Evolutionary conservation across 2,888 invertebrate genomes (phyloP), one percentile per base, ranked within the genome.

Genomic region (Ametastegia equiseti): DNA sequence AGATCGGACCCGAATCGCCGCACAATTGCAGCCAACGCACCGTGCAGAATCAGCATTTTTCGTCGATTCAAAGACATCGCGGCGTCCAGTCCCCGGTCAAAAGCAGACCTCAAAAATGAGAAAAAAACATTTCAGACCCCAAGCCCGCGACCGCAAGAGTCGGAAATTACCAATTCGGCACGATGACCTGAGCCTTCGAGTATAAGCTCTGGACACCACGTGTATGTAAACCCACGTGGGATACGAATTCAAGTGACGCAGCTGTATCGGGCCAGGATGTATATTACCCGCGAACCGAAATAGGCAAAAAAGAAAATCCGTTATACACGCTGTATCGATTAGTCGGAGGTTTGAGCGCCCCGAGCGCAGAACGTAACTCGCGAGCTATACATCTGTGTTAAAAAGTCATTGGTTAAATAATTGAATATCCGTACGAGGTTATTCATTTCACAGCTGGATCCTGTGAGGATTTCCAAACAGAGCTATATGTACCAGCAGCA

Each of bases 1-100:
- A 65, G 73, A 81, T 81, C 81, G n/a, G 63, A 45, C 75, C 78
- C 78, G 78, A 78, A 78, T 78, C 57, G 78, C 30, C 60, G 60
- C 78, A 78, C 78, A 78, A 78, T 78, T 78, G 78, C 78, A 63
- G 42, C 19, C 60, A 30, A 60, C 57, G 27, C 60, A 50, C 3
- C 11, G 54, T 54, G 19, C 50, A 5, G 42, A 71, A 42, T 47
- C 71, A 11, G 30, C 47, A n/a, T 19, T 45, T 50, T 15, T 23
- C 60, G 27, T 30, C 19, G n/a, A 78, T 60, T 39, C 23, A 15
- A 77, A 9, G 42, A 42, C 7, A 42, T 36, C 75, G 39, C n/a
- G 33, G 7, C n/a, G n/a, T n/a, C n/a, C n/a, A n/a, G n/a, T n/a
- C n/a, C 13, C 27, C 71, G 15, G 7, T 27, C 71, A 19, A 45